Evolutionary conservation across 2,888 invertebrate species (phyloP).

Genomic region (Meliscaeva auricollis): DNA sequence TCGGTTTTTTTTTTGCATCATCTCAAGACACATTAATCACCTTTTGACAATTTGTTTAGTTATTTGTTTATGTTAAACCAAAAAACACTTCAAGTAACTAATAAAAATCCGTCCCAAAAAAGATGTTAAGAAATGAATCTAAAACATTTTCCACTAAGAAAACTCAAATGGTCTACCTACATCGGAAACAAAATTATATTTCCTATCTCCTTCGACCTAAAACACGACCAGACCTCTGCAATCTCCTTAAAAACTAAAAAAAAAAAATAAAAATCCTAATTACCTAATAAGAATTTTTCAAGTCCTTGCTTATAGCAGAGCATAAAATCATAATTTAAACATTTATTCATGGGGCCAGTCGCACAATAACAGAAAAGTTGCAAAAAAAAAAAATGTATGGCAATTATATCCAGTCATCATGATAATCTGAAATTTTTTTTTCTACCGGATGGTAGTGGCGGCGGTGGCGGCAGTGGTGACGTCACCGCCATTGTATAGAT

Average conservation of each 20-base stretch:
- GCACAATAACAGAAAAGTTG: neutral
- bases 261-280: neutral
- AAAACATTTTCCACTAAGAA: too few species aligned
- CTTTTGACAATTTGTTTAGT: too few species aligned
- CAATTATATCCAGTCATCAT: conserved; percentile 69
- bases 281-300: neutral
- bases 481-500: neutral
- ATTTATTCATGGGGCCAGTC: neutral
- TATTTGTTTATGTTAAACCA: too few species aligned
- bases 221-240: too few species aligned
- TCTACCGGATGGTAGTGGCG: neutral
- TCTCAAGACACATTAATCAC: too few species aligned
- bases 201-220: too few species aligned
- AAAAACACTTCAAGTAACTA: too few species aligned
- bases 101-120: too few species aligned
- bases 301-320: neutral
- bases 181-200: too few species aligned
- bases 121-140: too few species aligned
- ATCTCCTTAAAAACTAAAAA: neutral
- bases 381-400: conserved; percentile 20
- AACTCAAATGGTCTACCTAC: too few species aligned
- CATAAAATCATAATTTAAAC: neutral
- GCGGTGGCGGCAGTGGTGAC: neutral
- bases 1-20: too few species aligned
- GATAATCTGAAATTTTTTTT: conserved; percentile 55